Percentiles rank a stretch among this genome's conserved stretches.
These are phyloP conservation scores for Drosophila seguyi DNA, from an alignment of 1,140 invertebrate genomes.

Conservation along the genomic window DNA sequence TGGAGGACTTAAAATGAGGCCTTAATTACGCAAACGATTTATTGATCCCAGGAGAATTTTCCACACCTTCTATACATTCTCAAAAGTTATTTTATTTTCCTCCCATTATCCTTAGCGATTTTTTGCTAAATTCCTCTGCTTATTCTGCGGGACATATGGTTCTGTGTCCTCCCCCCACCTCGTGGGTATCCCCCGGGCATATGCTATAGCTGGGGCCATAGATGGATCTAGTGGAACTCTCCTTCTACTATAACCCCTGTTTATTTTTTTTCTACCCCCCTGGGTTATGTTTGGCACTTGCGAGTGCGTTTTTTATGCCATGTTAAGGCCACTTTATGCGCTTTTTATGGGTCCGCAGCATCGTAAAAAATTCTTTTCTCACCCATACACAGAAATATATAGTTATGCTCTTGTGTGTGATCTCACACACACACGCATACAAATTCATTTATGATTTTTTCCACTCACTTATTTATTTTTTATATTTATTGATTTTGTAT, in stretches of 20 bases:
- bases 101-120: constrained; percentile 24
- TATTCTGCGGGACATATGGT: constrained; percentile 25
- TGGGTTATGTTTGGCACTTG: constrained; percentile 61
- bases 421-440: constrained; percentile 2
- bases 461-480: constrained; percentile 45
- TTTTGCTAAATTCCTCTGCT: constrained; percentile 16
- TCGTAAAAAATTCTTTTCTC: constrained; percentile 69
- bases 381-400: constrained; percentile 39
- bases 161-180: neutral
- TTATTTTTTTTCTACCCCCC: constrained; percentile 6
- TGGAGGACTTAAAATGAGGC: too few species aligned
- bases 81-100: constrained; percentile 14
- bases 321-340: constrained; percentile 81
- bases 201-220: constrained; percentile 12
- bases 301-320: constrained; percentile 77
- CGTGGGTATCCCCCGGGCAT: constrained; percentile 22
- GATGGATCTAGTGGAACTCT: constrained; percentile 3
- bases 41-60: constrained; percentile 18
- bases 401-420: constrained; percentile 35
- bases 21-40: constrained; percentile 41
- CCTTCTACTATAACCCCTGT: neutral
- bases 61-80: constrained; percentile 5
- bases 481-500: constrained; percentile 82
- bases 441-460: constrained; percentile 39
- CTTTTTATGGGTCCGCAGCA: constrained; percentile 79